Base-by-base conservation (phyloP, 2,797 vertebrate species). In the Meda fulgida region DNA sequence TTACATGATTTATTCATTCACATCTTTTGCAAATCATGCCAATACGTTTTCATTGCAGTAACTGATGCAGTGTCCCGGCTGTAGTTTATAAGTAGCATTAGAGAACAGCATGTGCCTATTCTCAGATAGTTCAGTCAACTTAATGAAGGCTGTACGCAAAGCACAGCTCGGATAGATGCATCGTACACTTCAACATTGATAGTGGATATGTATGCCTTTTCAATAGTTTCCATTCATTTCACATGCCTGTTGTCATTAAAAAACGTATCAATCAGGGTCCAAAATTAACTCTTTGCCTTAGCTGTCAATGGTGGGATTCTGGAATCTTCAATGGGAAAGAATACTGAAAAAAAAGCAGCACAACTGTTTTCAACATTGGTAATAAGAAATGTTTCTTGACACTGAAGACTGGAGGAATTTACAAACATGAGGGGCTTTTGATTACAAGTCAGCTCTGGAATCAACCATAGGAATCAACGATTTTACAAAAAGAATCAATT, bases 1-100 rank as follows among this genome's bases (percentile, higher is more conserved):
- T 86, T 66, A 73, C 69, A 36, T 65, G 53, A 38, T 83, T 87
- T 67, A 63, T 70, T 53, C 29, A 73, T 83, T 65, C n/a, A 69
- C 31, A 51, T 76, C 23, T 26, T 38, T 75, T n/a, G 51, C 26
- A 21, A 55, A 26, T 81, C 53, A 34, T 9, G 38, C 29, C 10
- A 7, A n/a, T 63, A 46, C 13, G 3, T 55, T 70, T 16, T 70
- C 34, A 26, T 40, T 40, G 48, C 66, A n/a, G 43, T n/a, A 67
- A 69, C n/a, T 21, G 51, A 58, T 67, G 21, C 31, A 36, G 65
- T 26, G 38, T 65, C n/a, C 38, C 63, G 36, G 19, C 65, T 51
- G 43, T 80, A 69, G 43, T 80, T 80, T 34, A 72, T 40, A 55
- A 21, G 53, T 53, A 70, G 78, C 46, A 9, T 26, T 63, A 63